These are phyloP conservation scores for Ivindomyrus marchei DNA, from an alignment of 2,113 vertebrate species.

Conservation along the genomic window DNA sequence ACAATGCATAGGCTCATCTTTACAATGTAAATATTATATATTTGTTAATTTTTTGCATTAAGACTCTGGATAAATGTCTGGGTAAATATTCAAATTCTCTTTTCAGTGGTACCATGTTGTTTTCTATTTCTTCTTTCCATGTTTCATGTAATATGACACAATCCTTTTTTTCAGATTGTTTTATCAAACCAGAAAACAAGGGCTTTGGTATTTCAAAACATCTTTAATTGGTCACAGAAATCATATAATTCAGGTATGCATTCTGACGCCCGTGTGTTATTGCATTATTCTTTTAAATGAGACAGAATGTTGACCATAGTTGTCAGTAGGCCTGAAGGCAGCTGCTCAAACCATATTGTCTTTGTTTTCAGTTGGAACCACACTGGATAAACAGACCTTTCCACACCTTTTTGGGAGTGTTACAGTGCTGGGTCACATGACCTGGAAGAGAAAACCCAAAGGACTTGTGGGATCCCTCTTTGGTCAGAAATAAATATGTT, in stretches of 20 bases:
- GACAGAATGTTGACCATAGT: background rate
- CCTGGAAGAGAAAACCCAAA: conserved; percentile 63
- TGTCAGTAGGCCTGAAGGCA: background rate
- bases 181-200: background rate
- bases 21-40: background rate
- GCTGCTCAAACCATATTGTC: background rate
- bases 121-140: background rate
- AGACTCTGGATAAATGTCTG: background rate
- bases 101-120: background rate
- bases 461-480: conserved; percentile 59
- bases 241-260: conserved; percentile 19
- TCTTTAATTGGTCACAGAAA: background rate
- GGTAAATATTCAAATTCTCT: background rate
- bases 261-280: background rate
- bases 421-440: conserved; percentile 65
- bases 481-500: conserved; percentile 42
- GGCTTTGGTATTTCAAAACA: background rate
- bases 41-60: background rate
- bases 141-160: background rate
- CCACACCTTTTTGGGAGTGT: conserved; percentile 48
- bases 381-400: conserved; percentile 27
- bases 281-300: background rate
- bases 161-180: background rate
- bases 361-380: conserved; percentile 24
- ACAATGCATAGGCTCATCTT: background rate